Evolutionary conservation across 2,113 vertebrate genomes (phyloP), one percentile per base, ranked within the genome.

Genomic region (Ellobius talpinus): DNA sequence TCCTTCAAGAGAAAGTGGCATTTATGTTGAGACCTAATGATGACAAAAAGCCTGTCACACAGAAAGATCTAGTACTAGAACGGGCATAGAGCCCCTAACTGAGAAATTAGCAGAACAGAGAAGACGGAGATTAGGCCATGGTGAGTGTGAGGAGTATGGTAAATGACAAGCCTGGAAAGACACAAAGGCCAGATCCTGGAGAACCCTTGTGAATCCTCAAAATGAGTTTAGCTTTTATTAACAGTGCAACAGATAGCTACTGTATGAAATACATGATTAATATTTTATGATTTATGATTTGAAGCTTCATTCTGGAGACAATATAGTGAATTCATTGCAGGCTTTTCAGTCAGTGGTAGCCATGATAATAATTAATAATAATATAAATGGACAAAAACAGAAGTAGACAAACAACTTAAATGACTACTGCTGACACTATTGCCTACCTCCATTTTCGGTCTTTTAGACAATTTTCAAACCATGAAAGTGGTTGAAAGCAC

Each of bases 271-370:
- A 85, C 23, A n/a, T 63, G 26, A 89, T 55, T 79, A 52, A 55
- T n/a, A 68, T 94, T 36, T 42, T 87, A 72, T 87, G 26, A 93
- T 42, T 61, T 91, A 94, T 42, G 61, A 90, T 68, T 94, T 92
- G 24, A 87, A 91, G 70, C 16, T 45, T 89, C 33, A 68, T 45
- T 77, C 33, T 91, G 39, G 55, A 89, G 33, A 29, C 11, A 74
- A 65, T 91, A 29, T 89, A 63, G 36, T 74, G 21, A 93, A 96
- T 87, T 87, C 29, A 70, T 58, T 76, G 55, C 8, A 94, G 61
- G 5, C 17, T 19, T 11, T 65, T 81, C 9, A 91, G n/a, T 66
- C 93, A 81, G 36, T 84, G 50, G 58, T n/a, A 58, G 24, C 29
- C n/a, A 31, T 76, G 26, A 76, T 33, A 76, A 19, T 12, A 87